Conservation (phyloP, 2,113 vertebrate species). For the Agapornis roseicollis region DNA sequence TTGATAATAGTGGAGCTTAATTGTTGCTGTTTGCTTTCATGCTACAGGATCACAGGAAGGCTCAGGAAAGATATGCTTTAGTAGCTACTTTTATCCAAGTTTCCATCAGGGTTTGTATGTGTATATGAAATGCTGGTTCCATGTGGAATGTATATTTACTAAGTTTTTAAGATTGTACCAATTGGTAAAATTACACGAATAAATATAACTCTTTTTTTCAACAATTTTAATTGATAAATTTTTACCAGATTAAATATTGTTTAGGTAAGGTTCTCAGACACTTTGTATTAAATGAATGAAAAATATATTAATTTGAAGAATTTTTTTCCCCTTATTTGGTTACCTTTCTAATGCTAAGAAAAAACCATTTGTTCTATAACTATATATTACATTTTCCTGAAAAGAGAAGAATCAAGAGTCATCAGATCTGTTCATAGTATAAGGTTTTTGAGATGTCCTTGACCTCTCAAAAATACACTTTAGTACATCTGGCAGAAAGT, state of each 20-base stretch:
- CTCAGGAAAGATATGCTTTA: background rate
- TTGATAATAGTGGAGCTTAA: background rate
- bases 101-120: background rate
- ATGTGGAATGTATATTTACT: fast-evolving
- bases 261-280: background rate
- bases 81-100: background rate
- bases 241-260: background rate
- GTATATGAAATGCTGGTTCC: background rate
- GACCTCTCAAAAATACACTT: background rate
- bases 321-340: background rate
- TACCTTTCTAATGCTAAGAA: background rate
- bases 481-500: background rate
- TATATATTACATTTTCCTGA: background rate
- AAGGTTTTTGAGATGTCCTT: background rate
- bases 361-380: background rate
- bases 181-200: background rate
- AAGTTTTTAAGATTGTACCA: background rate
- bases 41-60: background rate
- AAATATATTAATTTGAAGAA: background rate
- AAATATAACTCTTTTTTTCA: background rate
- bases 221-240: background rate
- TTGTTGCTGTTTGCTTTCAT: background rate
- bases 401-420: background rate
- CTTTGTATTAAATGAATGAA: background rate
- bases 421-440: background rate